Evolutionary conservation across 2,113 vertebrate genomes (phyloP).

Genomic region (Cheilinus undulatus): DNA sequence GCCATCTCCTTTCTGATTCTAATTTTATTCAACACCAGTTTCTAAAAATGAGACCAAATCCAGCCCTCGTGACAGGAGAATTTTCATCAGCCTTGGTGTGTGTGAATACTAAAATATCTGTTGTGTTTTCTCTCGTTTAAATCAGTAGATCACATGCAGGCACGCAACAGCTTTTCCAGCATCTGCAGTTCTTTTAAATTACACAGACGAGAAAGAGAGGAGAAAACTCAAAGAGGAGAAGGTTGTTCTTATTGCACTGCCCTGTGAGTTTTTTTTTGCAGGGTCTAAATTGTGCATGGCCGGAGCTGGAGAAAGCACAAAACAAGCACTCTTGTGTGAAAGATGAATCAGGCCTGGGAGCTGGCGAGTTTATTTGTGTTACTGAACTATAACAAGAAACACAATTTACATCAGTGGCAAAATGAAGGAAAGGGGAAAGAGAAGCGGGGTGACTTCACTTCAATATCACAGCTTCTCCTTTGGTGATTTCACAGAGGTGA

Average conservation of each 20-base stretch:
- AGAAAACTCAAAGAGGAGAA: slow-evolving; percentile 14
- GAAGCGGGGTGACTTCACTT: slow-evolving; percentile 20
- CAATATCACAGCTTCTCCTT: slow-evolving; percentile 19
- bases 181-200: neutral
- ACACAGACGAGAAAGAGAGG: neutral
- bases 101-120: neutral
- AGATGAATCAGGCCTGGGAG: slow-evolving; percentile 55
- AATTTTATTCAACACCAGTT: slow-evolving; percentile 6
- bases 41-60: slow-evolving; percentile 1
- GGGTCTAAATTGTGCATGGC: slow-evolving; percentile 61
- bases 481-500: neutral
- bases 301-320: slow-evolving; percentile 54
- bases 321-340: slow-evolving; percentile 51
- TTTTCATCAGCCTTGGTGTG: neutral
- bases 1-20: slow-evolving; percentile 6
- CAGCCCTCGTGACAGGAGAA: neutral
- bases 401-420: slow-evolving; percentile 30
- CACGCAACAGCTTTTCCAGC: slow-evolving; percentile 25
- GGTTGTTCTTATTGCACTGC: slow-evolving; percentile 37
- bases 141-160: slow-evolving; percentile 6
- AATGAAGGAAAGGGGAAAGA: slow-evolving; percentile 22
- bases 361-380: slow-evolving; percentile 59
- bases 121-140: neutral
- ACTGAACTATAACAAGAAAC: slow-evolving; percentile 48
- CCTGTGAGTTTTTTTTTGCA: slow-evolving; percentile 25